phyloP scores from a whole-genome alignment of 2,113 vertebrate genomes.

The Deroptyus accipitrinus region DNA sequence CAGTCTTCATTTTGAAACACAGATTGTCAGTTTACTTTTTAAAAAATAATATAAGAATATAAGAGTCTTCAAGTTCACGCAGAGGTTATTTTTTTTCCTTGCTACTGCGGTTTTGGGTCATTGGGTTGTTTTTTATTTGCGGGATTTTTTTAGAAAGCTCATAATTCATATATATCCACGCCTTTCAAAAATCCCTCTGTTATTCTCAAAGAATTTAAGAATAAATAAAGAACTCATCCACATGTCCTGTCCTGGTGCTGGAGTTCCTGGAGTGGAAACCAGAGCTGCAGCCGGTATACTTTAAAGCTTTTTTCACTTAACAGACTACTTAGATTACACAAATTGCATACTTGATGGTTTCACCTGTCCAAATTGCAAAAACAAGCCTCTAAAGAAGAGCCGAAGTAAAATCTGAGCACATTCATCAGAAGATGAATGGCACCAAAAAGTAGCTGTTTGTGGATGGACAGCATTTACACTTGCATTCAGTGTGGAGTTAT shows the following conservation, averaged over 20 bases:
- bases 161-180: slow-evolving; percentile 4
- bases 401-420: slow-evolving; percentile 1
- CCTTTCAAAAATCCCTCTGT: slow-evolving; percentile 40
- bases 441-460: slow-evolving; percentile 38
- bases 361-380: slow-evolving; percentile 68
- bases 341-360: slow-evolving; percentile 43
- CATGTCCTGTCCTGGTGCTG: not conserved
- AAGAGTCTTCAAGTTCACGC: slow-evolving; percentile 15
- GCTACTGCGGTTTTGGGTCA: slow-evolving; percentile 10
- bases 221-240: slow-evolving; percentile 32
- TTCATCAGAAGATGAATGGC: slow-evolving; percentile 35
- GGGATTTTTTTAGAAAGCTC: slow-evolving; percentile 9
- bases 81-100: not conserved
- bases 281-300: slow-evolving; percentile 6
- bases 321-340: slow-evolving; percentile 35
- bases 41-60: not conserved
- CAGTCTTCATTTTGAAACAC: slow-evolving; percentile 19
- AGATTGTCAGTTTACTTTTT: not conserved
- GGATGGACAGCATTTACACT: slow-evolving; percentile 44
- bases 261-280: slow-evolving; percentile 11
- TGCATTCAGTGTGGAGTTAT: slow-evolving; percentile 27
- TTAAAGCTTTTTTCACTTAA: slow-evolving; percentile 35
- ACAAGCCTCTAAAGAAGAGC: slow-evolving; percentile 56
- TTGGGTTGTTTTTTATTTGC: slow-evolving; percentile 1
- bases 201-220: not conserved